Evolutionary conservation across 1,140 invertebrate species (phyloP), one percentile per base, ranked within the genome.

Genomic region (Brachionus manjavacas): DNA sequence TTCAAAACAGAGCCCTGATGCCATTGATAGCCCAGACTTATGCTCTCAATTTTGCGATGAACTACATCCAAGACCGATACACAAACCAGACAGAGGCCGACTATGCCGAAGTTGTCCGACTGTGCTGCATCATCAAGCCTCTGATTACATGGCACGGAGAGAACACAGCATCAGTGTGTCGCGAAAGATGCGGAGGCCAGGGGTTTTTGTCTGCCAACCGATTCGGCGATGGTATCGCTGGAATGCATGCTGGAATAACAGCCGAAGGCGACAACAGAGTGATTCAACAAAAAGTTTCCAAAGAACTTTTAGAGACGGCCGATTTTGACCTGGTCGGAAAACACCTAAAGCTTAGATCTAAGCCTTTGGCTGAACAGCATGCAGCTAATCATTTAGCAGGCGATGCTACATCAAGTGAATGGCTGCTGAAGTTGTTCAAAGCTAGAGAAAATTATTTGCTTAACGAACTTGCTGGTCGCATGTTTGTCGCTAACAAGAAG

Each of bases 91-190:
- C 88, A 86, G 87, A 87, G 20, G 86, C 87, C 4, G 87, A 87
- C 52, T 86, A 89, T 78, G 85, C 85, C 7, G 87, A 87, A 70
- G 86, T 89, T 12, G 88, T 89, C 14, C 87, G 86, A 11, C 87
- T 88, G 87, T 89, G 88, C 83, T 89, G 88, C 76, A 88, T 85
- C 20, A 87, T 89, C 72, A 89, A 89, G 85, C 88, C 88, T 11
- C 60, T 89, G 3, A 84, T 86, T 16, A 85, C 87, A 3, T 89
- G 88, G 88, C 85, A 88, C 84, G 84, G 88, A 14, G 88, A 87
- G 60, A 83, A 87, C 25, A 84, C 86, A n/a, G 87, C 86, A 9
- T 85, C 86, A n/a, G 83, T 87, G 25, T 78, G 85, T 64, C 85
- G 88, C 60, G 88, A 89, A 74, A 78, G 88, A 25, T 89, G 88